Base-by-base conservation (phyloP, 2,888 invertebrate species). In the Drosophila flavopinicola region DNA sequence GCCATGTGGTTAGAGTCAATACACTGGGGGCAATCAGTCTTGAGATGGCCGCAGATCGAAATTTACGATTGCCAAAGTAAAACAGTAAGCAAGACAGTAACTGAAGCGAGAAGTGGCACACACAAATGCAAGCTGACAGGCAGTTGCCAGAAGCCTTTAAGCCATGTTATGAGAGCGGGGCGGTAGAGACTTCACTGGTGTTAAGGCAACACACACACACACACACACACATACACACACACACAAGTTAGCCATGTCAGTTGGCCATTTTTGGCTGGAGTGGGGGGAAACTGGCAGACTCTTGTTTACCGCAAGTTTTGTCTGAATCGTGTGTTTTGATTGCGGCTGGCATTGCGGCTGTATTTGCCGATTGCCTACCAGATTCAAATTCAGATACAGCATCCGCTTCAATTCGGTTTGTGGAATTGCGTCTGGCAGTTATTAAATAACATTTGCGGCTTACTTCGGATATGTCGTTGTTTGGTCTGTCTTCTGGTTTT, bases 81-180 rank as follows among this genome's bases (percentile, higher is more conserved):
- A 49, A 23, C 42, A 44, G 32, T 35, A 45, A 37, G 35, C 23
- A 45, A 48, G 44, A 54, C 49, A 24, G 44, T 49, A 45, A 32
- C 32, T 13, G 29, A 13, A 25, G 29, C 20, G n/a, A n/a, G n/a
- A n/a, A n/a, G n/a, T n/a, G n/a, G n/a, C 41, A 20, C 72, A 66
- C 41, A 80, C 80, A 78, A 80, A 84, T 84, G 70, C 66, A 66
- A 70, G 59, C 66, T 66, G 85, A 80, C 82, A 84, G 63, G 61
- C 53, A 70, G 70, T 66, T 73, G 69, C 58, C 57, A 38, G 52
- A 56, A 77, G 73, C 84, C 78, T 69, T 75, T 70, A 73, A 78
- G 80, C 70, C 78, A 61, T 63, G 65, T 66, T 71, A 52, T 53
- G 44, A 63, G 61, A 25, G 29, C 30, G 11, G 20, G 63, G 45